These are phyloP conservation scores for Phyllopteryx taeniolatus DNA, from an alignment of 2,113 vertebrate species.

Conservation along the genomic window DNA sequence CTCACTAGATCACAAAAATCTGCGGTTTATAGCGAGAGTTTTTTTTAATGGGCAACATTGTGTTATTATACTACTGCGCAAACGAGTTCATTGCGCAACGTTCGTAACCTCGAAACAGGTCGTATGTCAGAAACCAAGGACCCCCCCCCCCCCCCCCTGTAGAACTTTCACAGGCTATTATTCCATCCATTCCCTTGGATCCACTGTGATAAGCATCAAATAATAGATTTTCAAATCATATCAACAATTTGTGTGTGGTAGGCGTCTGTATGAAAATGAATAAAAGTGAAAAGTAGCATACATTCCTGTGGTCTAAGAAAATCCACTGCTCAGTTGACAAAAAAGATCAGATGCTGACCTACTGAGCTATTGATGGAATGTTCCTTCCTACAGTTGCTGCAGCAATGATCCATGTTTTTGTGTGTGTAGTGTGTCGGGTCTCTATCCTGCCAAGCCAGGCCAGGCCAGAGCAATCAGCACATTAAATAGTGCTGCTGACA, in stretches of 20 bases:
- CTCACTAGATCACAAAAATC: not conserved
- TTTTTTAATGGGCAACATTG: too few relatives aligned
- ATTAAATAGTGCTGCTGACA: constrained; percentile 66
- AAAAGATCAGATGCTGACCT: constrained; percentile 37
- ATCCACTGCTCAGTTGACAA: not conserved
- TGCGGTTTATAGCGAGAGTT: not conserved
- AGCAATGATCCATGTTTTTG: constrained; percentile 34
- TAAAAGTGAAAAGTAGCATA: not conserved
- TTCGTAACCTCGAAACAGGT: not conserved
- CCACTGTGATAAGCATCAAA: not conserved
- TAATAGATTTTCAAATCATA: not conserved
- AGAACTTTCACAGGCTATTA: not conserved
- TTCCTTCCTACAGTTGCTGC: constrained; percentile 34
- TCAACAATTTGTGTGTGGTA: not conserved
- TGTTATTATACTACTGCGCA: not conserved
- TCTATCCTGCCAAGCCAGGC: constrained; percentile 51
- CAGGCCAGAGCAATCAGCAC: constrained; percentile 64
- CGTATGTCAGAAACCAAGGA: not conserved
- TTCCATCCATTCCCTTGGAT: not conserved
- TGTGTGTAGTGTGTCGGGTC: constrained; percentile 29
- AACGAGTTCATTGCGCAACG: not conserved
- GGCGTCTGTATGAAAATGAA: not conserved
- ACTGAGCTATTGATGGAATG: constrained; percentile 63
- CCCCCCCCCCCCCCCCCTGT: not conserved
- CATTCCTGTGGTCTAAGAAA: not conserved